Base-by-base conservation (phyloP, 2,888 invertebrate genomes). In the Agrenia bidenticulata region DNA sequence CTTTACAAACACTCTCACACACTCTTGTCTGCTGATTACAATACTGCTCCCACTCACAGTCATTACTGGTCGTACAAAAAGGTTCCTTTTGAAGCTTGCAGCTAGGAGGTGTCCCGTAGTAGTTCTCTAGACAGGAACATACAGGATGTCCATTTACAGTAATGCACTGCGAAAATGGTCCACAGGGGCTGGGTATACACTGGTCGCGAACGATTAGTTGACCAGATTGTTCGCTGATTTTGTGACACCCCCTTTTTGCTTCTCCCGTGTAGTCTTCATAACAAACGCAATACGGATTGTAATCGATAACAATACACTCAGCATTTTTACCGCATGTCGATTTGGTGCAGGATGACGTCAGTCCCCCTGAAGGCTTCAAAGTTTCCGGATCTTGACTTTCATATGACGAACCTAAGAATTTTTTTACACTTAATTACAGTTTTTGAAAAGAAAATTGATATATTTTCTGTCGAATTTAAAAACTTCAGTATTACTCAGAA, bases 101-200 rank as follows among this genome's bases (percentile, higher is more conserved):
- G 23, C 67, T 63, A n/a, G 76, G 76, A 13, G 77, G 77, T n/a
- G 71, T 63, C 4, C 77, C 77, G 32, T 69, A 64, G 67, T 73
- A 76, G 13, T 74, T 77, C 17, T 67, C 69, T 23, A 73, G 37
- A 62, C 78, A 80, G 1, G 77, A 77, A 61, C 79, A 79, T 24
- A 77, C 75, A 15, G 78, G 76, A 42, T 77, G 69, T 45, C 77
- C 53, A 68, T 74, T 59, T 72, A 77, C 61, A 70, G 63, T 61
- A 2, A 63, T 37, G 24, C 72, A 72, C 24, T 61, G 53, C 11
- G 63, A 21, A 32, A 67, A 17, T 27, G 54, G 90, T 15, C 77
- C 87, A 78, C 87, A 88, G 5, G 87, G 87, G n/a, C 85, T 84
- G 21, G 85, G 86, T 56, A 81, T 79, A 76, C 87, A 87, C 2